Conservation (phyloP, 2,888 invertebrate genomes). For the Nomada fucata region DNA sequence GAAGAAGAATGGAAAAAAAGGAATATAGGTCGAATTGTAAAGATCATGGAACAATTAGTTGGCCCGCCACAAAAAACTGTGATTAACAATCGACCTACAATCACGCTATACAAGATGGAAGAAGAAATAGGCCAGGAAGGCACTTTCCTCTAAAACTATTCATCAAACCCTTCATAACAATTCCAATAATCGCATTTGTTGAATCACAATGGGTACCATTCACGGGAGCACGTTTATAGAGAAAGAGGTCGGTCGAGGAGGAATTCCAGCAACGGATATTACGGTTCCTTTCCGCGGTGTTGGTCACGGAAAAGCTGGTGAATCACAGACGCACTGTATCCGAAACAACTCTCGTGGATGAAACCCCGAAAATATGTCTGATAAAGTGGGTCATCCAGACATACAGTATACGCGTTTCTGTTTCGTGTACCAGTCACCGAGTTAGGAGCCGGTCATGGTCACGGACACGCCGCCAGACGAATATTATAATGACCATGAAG, state of each 20-base stretch:
- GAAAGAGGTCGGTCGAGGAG: conserved; percentile 20
- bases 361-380: conserved; percentile 53
- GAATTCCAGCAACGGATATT: conserved; percentile 28
- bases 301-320: conserved; percentile 48
- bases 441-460: conserved; percentile 69
- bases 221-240: not conserved
- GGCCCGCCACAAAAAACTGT: no score
- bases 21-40: no score
- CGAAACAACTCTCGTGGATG: conserved; percentile 58
- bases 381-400: conserved; percentile 74
- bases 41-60: no score
- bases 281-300: conserved; percentile 23
- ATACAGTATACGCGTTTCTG: conserved; percentile 56
- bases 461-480: conserved; percentile 47
- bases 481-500: conserved; percentile 33
- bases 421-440: conserved; percentile 68
- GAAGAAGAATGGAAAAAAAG: no score
- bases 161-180: not conserved
- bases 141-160: not conserved
- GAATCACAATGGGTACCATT: not conserved
- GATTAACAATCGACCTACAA: not conserved
- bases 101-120: not conserved
- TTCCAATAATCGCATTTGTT: not conserved
- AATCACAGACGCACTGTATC: conserved; percentile 54
- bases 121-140: not conserved